A percentile compares a stretch with the other conserved stretches of the same genome.
phyloP scores from a whole-genome alignment of 2,113 vertebrate genomes.

The Callipepla squamata region DNA sequence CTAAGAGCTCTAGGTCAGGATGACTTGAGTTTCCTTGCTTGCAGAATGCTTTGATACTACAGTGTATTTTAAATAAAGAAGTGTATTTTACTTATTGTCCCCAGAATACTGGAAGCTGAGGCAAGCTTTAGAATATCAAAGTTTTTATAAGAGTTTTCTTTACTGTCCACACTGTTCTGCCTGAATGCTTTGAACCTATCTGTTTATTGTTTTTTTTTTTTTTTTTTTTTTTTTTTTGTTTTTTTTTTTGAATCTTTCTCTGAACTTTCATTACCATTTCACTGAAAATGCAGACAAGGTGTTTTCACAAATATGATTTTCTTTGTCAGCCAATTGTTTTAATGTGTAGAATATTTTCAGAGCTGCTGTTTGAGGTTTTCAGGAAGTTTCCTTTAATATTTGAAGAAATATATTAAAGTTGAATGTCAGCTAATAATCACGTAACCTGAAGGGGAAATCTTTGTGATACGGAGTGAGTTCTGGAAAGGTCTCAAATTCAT shows the following conservation, averaged over 20 bases:
- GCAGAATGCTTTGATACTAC: background rate
- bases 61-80: background rate
- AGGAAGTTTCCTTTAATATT: background rate
- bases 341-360: background rate
- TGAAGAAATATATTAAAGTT: background rate
- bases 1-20: background rate
- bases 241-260: background rate
- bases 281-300: background rate
- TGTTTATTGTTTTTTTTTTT: background rate
- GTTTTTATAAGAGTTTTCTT: background rate
- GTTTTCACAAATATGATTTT: background rate
- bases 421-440: background rate
- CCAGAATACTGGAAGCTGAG: background rate
- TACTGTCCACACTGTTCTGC: background rate
- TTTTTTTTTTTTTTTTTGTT: no score
- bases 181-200: background rate
- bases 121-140: background rate
- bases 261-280: background rate
- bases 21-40: background rate
- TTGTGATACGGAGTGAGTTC: background rate
- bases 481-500: background rate
- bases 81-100: background rate
- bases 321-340: background rate
- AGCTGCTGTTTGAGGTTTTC: background rate
- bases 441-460: background rate